These are phyloP conservation scores for Ryuthela nishihirai DNA, from an alignment of 2,888 invertebrate species.

Conservation along the genomic window DNA sequence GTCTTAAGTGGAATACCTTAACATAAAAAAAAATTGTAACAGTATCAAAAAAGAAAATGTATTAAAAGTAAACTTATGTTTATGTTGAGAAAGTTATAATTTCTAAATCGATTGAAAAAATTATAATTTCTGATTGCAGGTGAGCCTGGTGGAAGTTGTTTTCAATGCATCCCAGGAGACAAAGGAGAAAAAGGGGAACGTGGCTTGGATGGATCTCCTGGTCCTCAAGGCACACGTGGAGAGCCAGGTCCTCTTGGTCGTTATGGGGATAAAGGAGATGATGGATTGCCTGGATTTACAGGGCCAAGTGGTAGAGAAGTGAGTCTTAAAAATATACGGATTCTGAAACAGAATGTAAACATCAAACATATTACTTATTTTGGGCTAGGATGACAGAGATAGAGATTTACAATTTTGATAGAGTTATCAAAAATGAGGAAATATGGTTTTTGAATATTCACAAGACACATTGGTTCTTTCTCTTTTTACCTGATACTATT, in stretches of 20 bases:
- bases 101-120: not conserved
- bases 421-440: no score
- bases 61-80: no score
- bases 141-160: constrained; percentile 40
- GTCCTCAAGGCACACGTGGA: constrained; percentile 57
- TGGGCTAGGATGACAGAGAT: no score
- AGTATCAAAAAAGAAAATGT: no score
- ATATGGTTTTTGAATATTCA: no score
- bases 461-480: no score
- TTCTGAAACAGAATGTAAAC: not conserved
- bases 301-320: not conserved
- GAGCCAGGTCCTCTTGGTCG: constrained; percentile 54
- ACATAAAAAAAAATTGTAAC: no score
- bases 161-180: constrained; percentile 17
- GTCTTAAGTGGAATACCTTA: no score
- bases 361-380: constrained; percentile 2
- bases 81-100: not conserved
- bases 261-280: constrained; percentile 3
- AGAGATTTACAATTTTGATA: no score
- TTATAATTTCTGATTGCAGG: no score
- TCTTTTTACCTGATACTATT: no score
- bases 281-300: constrained; percentile 16
- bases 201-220: constrained; percentile 26
- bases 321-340: not conserved
- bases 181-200: constrained; percentile 57